Evolutionary conservation across 2,113 vertebrate genomes (phyloP).

Genomic region (Butorides virescens): DNA sequence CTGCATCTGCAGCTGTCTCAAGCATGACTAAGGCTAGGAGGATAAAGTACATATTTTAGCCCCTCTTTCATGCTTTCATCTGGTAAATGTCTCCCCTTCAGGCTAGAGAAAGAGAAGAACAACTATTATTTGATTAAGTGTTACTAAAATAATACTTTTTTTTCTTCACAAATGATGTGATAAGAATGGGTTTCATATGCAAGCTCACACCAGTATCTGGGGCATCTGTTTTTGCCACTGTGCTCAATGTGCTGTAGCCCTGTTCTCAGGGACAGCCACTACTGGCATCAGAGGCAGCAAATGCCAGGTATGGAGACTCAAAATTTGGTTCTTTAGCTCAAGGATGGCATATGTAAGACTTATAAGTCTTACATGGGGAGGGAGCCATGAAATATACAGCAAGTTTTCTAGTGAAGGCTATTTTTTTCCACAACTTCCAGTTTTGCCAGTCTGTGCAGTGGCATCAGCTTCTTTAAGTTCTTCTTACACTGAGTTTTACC

Average conservation of each 20-base stretch:
- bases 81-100: not conserved
- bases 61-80: not conserved
- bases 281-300: not conserved
- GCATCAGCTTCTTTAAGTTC: not conserved
- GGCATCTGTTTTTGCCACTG: not conserved
- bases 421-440: not conserved
- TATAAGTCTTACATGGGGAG: not conserved
- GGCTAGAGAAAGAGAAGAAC: not conserved
- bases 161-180: not conserved
- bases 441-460: not conserved
- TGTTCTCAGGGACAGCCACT: not conserved
- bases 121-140: not conserved
- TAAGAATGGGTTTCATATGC: not conserved
- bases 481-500: not conserved
- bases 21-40: not conserved
- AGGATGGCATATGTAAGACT: fast-evolving
- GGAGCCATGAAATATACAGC: not conserved
- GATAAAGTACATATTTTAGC: not conserved
- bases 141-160: not conserved
- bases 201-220: not conserved
- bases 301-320: not conserved
- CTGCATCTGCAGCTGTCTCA: not conserved
- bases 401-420: not conserved
- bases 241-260: not conserved
- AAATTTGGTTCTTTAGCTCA: not conserved